Evolutionary conservation across 2,113 vertebrate genomes (phyloP).

Genomic region (Hippolais icterina): DNA sequence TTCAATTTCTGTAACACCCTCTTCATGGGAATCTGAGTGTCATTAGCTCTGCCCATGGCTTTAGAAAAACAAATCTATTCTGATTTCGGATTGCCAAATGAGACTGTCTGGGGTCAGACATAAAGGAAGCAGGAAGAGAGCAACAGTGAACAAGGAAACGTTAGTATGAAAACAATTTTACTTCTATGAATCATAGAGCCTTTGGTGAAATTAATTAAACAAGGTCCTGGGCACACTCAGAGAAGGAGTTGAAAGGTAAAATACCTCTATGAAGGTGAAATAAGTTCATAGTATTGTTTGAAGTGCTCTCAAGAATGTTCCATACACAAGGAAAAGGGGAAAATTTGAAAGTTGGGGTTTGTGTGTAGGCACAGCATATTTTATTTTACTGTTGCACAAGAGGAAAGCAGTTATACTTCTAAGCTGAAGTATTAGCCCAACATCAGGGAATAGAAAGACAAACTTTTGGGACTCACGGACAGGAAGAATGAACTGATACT

Average conservation of each 20-base stretch:
- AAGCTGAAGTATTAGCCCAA: not conserved
- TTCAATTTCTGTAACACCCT: constrained; percentile 1
- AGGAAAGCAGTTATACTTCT: not conserved
- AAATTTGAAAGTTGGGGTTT: not conserved
- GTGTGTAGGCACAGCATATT: not conserved
- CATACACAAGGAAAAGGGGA: not conserved
- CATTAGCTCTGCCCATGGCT: not conserved
- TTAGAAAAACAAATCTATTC: constrained; percentile 43
- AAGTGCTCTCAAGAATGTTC: not conserved
- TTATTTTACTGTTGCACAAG: not conserved
- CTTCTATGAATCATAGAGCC: not conserved
- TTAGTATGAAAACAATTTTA: constrained; percentile 29
- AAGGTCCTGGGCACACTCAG: not conserved
- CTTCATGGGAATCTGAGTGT: constrained; percentile 29
- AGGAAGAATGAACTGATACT: not conserved
- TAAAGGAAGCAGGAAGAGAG: constrained; percentile 58
- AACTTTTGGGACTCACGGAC: not conserved
- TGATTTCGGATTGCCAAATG: not conserved
- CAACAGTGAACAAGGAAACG: constrained; percentile 45
- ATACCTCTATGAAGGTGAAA: not conserved
- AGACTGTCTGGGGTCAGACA: not conserved
- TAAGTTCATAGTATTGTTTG: not conserved
- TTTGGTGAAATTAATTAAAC: constrained; percentile 42
- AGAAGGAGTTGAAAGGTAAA: not conserved
- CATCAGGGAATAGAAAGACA: not conserved